A percentile compares a stretch with the other conserved stretches of the same genome.
These are phyloP conservation scores for Cecidostiba fungosa DNA, from an alignment of 2,888 invertebrate species.

Conservation along the genomic window DNA sequence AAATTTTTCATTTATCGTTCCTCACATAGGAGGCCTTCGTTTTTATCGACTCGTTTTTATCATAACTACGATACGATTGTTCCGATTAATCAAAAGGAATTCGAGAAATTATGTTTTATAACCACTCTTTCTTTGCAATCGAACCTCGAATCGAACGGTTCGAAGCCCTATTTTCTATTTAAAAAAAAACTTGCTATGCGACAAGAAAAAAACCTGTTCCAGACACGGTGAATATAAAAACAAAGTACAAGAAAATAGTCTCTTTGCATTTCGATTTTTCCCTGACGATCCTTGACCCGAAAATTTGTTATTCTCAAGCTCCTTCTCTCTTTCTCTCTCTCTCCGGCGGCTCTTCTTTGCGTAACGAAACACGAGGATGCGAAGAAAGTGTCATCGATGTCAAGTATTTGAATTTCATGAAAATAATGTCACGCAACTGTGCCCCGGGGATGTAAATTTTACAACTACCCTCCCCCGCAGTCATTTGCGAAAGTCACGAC, in stretches of 20 bases:
- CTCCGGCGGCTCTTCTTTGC: neutral
- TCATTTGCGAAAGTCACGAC: conserved; percentile 27
- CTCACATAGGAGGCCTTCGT: neutral
- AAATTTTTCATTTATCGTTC: neutral
- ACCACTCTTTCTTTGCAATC: too few species aligned
- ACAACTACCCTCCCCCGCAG: conserved; percentile 10
- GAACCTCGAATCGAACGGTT: neutral
- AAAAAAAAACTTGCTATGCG: too few species aligned
- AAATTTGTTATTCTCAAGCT: conserved; percentile 40
- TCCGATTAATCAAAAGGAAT: neutral
- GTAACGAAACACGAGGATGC: neutral
- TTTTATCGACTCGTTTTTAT: neutral
- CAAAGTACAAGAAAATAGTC: conserved; percentile 26
- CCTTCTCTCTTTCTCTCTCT: conserved; percentile 4
- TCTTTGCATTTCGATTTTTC: conserved; percentile 39
- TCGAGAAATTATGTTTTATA: neutral
- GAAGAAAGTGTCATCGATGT: conserved; percentile 46
- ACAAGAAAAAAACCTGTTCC: conserved; percentile 4
- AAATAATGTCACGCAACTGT: conserved; percentile 42
- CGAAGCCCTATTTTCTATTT: too few species aligned
- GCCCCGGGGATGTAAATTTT: conserved; percentile 43
- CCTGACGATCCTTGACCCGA: conserved; percentile 48
- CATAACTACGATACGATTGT: neutral
- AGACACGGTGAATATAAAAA: neutral
- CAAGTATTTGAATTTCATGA: conserved; percentile 49